These are phyloP conservation scores for Miniopterus natalensis DNA, from an alignment of 2,113 vertebrate species.

Conservation along the genomic window DNA sequence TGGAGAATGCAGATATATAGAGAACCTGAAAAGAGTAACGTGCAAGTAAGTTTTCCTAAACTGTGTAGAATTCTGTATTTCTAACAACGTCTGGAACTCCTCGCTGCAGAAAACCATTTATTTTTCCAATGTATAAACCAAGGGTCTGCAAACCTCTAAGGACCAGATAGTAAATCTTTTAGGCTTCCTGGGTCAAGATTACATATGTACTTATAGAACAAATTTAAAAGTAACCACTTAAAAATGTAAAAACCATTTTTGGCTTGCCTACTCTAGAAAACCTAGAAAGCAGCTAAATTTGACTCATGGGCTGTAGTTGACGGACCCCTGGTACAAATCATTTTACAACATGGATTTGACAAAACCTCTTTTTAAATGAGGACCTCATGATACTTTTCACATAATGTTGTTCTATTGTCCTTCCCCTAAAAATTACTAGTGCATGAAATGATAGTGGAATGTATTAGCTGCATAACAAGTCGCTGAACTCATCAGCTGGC, in stretches of 20 bases:
- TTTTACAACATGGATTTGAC: not conserved
- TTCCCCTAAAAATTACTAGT: conserved; percentile 72
- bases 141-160: not conserved
- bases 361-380: not conserved
- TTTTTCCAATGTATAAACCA: conserved; percentile 22
- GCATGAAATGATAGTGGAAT: conserved; percentile 76
- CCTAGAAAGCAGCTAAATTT: not conserved
- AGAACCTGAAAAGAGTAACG: conserved; percentile 81
- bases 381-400: not conserved
- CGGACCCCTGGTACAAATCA: not conserved
- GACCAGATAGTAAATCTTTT: conserved; percentile 7
- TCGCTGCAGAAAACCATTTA: not conserved
- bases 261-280: not conserved
- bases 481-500: conserved; percentile 82
- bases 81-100: not conserved
- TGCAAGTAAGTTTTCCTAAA: conserved; percentile 88
- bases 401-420: not conserved
- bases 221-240: conserved; percentile 34
- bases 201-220: not conserved
- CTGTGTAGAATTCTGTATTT: not conserved
- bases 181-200: not conserved
- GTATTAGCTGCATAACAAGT: conserved; percentile 72
- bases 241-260: not conserved
- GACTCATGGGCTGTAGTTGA: not conserved
- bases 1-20: conserved; percentile 88